These are phyloP conservation scores for Spodoptera frugiperda DNA, from an alignment of 1,140 invertebrate species.

Conservation along the genomic window DNA sequence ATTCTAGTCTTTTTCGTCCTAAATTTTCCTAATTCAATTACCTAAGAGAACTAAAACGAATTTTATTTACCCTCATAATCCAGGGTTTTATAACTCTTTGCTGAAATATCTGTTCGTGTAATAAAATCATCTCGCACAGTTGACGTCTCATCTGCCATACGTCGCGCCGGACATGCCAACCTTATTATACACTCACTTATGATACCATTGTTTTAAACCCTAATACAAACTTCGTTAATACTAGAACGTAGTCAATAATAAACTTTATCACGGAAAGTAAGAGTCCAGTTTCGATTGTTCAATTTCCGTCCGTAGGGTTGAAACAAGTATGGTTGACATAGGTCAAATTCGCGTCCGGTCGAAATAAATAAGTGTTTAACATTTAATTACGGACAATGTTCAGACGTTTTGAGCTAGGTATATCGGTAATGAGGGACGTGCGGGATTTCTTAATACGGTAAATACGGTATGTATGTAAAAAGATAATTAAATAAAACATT, in stretches of 20 bases:
- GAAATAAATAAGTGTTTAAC: slow-evolving; percentile 72
- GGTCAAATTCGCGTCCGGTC: slow-evolving; percentile 67
- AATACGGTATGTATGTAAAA: background rate
- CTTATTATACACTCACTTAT: slow-evolving; percentile 70
- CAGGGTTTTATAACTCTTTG: background rate
- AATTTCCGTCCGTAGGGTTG: slow-evolving; percentile 11
- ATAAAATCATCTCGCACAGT: slow-evolving; percentile 55
- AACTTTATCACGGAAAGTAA: slow-evolving; percentile 28
- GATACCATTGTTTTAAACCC: slow-evolving; percentile 56
- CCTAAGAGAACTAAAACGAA: background rate
- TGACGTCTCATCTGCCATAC: slow-evolving; percentile 57
- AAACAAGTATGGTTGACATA: slow-evolving; percentile 51
- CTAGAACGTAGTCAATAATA: slow-evolving; percentile 10
- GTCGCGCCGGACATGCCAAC: slow-evolving; percentile 64
- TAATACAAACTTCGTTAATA: slow-evolving; percentile 38
- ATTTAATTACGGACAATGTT: slow-evolving; percentile 61
- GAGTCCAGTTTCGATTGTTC: slow-evolving; percentile 40
- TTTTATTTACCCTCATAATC: background rate
- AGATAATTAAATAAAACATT: slow-evolving; percentile 34
- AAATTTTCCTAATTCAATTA: background rate
- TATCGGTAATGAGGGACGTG: slow-evolving; percentile 37
- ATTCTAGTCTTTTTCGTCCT: too few relatives aligned
- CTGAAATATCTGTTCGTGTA: slow-evolving; percentile 35
- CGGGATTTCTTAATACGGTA: slow-evolving; percentile 29
- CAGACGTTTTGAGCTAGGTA: slow-evolving; percentile 36